phyloP scores from a whole-genome alignment of 2,113 vertebrate species.

The Deroptyus accipitrinus region DNA sequence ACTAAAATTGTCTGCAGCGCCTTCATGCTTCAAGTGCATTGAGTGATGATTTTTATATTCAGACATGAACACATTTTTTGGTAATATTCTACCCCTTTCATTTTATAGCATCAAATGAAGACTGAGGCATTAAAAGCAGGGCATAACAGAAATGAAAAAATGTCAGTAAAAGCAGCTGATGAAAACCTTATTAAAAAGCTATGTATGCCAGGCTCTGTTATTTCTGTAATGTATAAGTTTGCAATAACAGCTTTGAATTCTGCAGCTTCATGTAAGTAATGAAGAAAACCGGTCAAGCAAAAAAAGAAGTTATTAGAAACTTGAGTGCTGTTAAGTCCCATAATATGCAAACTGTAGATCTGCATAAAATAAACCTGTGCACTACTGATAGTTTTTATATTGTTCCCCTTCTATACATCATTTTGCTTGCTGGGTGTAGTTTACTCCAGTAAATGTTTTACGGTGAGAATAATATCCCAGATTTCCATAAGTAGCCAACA shows the following conservation, averaged over 20 bases:
- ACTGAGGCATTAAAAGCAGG: not conserved
- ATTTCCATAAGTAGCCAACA: not conserved
- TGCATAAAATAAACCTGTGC: slow-evolving; percentile 44
- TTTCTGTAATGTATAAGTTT: slow-evolving; percentile 33
- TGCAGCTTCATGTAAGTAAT: slow-evolving; percentile 23
- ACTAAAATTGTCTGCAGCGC: not conserved
- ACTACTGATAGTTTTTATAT: slow-evolving; percentile 3
- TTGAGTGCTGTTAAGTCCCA: slow-evolving; percentile 16
- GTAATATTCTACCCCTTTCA: not conserved
- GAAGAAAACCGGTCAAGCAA: slow-evolving; percentile 43
- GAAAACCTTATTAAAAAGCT: slow-evolving; percentile 42
- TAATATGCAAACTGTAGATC: slow-evolving; percentile 4
- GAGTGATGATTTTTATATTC: slow-evolving; percentile 12
- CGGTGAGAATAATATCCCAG: not conserved
- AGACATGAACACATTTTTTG: not conserved
- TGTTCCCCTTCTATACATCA: not conserved
- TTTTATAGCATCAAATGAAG: slow-evolving; percentile 9
- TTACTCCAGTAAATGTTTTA: not conserved
- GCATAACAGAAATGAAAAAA: slow-evolving; percentile 9
- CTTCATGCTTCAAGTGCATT: slow-evolving; percentile 21
- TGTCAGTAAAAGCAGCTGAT: slow-evolving; percentile 24
- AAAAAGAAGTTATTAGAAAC: slow-evolving; percentile 47
- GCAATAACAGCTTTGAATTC: slow-evolving; percentile 33
- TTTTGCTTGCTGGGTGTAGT: not conserved
- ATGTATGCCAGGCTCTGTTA: not conserved